Percentiles rank a stretch among this genome's conserved stretches.
Conservation (phyloP, 2,113 vertebrate species). For the Rhabdomys dilectus region DNA sequence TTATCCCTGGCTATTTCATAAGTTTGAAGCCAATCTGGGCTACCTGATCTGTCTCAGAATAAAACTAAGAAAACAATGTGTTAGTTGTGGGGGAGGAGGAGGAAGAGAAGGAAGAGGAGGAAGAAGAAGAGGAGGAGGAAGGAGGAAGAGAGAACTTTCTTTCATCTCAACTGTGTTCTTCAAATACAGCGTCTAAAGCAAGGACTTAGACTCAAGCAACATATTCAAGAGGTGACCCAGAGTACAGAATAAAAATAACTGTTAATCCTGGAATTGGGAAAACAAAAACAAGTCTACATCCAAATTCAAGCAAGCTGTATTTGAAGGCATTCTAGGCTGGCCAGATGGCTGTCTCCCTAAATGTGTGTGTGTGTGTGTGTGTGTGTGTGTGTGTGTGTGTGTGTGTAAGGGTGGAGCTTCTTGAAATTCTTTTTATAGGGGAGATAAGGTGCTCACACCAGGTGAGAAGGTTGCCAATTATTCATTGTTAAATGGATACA, state of each 20-base stretch:
- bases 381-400: no score
- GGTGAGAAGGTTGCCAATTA: background rate
- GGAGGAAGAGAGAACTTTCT: background rate
- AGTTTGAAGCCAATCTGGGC: background rate
- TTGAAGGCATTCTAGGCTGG: background rate
- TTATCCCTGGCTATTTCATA: background rate
- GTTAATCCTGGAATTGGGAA: background rate
- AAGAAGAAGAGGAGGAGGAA: no score
- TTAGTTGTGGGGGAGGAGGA: no score
- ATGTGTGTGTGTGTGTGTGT: no score
- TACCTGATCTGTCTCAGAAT: background rate
- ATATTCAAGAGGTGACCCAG: background rate
- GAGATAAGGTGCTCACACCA: background rate
- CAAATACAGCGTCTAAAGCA: background rate
- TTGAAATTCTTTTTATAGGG: background rate
- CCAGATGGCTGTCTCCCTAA: background rate
- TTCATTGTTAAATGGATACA: background rate
- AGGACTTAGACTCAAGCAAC: background rate
- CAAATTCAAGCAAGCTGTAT: background rate
- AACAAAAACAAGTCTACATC: background rate
- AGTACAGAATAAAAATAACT: background rate
- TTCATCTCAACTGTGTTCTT: background rate
- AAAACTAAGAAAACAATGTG: background rate
- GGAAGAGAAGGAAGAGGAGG: no score
- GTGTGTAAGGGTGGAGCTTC: background rate